Percentiles rank a stretch among this genome's conserved stretches.
phyloP scores from a whole-genome alignment of 1,140 invertebrate species.

The Sminthurides bifidus region DNA sequence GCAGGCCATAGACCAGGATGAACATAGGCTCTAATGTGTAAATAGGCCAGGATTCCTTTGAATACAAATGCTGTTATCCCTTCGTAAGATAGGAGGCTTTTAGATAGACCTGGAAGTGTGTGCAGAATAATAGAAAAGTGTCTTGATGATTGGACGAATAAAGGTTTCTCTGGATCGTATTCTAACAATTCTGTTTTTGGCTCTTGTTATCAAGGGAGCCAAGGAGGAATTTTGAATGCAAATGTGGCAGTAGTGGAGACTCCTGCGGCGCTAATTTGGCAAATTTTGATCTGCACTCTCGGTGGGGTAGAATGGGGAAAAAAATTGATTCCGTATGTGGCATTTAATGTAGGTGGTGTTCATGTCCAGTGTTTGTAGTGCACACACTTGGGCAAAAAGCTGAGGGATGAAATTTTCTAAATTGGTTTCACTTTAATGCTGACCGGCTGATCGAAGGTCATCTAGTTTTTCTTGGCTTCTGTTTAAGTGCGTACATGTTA shows the following conservation, averaged over 20 bases:
- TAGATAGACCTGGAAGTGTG: too few relatives aligned
- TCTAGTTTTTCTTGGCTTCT: slow-evolving; percentile 24
- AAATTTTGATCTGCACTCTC: neutral
- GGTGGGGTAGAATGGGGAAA: neutral
- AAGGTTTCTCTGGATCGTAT: too few relatives aligned
- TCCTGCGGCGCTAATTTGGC: neutral
- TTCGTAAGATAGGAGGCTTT: too few relatives aligned
- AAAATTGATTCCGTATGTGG: neutral
- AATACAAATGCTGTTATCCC: too few relatives aligned
- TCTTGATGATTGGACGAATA: too few relatives aligned
- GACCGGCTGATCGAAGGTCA: slow-evolving; percentile 27
- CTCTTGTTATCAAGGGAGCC: too few relatives aligned
- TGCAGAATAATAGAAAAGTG: too few relatives aligned
- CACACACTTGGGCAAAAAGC: slow-evolving; percentile 7
- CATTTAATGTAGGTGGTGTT: neutral
- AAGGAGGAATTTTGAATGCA: neutral
- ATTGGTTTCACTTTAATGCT: slow-evolving; percentile 25
- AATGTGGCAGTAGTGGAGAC: neutral
- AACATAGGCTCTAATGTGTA: too few relatives aligned
- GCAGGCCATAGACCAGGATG: too few relatives aligned
- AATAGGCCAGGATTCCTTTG: too few relatives aligned
- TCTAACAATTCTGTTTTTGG: too few relatives aligned
- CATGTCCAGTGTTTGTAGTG: neutral
- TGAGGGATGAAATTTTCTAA: slow-evolving; percentile 21
- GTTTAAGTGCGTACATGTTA: too few relatives aligned